Evolutionary conservation across 2,113 vertebrate genomes (phyloP), one percentile per base, ranked within the genome.

Genomic region (Rhabdomys dilectus): DNA sequence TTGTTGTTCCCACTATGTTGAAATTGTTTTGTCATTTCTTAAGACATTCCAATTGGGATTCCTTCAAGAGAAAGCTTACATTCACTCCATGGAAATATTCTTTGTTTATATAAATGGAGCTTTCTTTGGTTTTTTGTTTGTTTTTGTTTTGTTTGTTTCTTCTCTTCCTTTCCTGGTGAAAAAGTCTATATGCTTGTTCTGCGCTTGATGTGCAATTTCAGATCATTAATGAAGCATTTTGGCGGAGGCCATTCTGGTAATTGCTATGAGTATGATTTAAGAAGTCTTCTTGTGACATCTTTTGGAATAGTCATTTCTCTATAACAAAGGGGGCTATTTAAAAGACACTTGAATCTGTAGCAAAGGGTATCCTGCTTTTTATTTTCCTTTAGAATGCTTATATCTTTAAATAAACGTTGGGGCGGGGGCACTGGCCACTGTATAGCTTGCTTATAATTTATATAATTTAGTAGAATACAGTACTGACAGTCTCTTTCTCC

Each of bases 91-190:
- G 60, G 56, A 94, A 78, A 88, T 13, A 42, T 36, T 34, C 86
- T 93, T 88, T 95, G 96, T 96, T 97, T 96, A 95, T 53, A 48
- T 45, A 95, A 87, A 77, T 24, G 5, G 68, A 93, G n/a, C 84
- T 95, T 77, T 45, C 60, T 24, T 68, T 68, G 31, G 26, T 10
- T 24, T 64, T 58, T 58, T 56, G 15, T 62, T 62, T 26, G 26
- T 34, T 68, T 64, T 34, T 68, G 5, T 15, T 34, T 68, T 34
- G 13, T 36, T 68, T 51, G n/a, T n/a, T 89, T 93, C 80, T 60
- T 86, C 26, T 36, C 34, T 45, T n/a, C 12, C 58, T 70, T 39
- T 58, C 58, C 53, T 88, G 19, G 34, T 19, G 90, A 88, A 78
- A 64, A 87, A 86, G 62, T 51, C 48, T 92, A 56, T 13, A 82